Evolutionary conservation across 1,140 invertebrate species (phyloP), one percentile per base, ranked within the genome.

Genomic region (Neodiprion virginianus): DNA sequence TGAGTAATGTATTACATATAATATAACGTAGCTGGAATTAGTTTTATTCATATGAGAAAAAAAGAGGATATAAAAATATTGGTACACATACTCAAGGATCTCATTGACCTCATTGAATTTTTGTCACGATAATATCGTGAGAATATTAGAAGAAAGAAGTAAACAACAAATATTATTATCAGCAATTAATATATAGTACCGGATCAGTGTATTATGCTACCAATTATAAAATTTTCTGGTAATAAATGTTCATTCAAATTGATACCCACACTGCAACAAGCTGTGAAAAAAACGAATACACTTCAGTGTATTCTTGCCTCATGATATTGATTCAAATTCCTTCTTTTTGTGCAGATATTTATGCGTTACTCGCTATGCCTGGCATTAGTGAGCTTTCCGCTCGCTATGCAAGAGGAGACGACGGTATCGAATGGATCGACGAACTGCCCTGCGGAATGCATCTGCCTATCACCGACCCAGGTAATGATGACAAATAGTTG

Each of bases 381-480:
- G 77, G 82, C 78, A 76, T 77, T 82, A 71, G 78, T 79, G 79
- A 80, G 80, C 74, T 74, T 78, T 23, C 78, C 77, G 66, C 72
- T 79, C 70, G 80, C 81, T 47, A 77, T 76, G 67, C 75, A 84
- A 66, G 76, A 79, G 71, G 84, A 79, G 73, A 81, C 79, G 65
- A 83, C 78, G 47, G 79, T 80, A 21, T 76, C 72, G 40, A 78
- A 77, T 73, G 80, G 23, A 28, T 50, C 75, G 61, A 74, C 80
- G 14, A 71, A 75, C 21, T 95, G 94, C 83, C 93, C 93, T 76
- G 86, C 90, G 78, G 92, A 94, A 87, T 95, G 94, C 88, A 95
- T 95, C 83, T 95, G 94, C 84, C 90, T 95, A 66, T 95, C 94
- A 70, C 93, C 93, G 81, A 94, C 94, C 79, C 94, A 95, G 92